phyloP scores from a whole-genome alignment of 35 echinoderm and acorn worm genomes.

The Hemicentrotus pulcherrimus region DNA sequence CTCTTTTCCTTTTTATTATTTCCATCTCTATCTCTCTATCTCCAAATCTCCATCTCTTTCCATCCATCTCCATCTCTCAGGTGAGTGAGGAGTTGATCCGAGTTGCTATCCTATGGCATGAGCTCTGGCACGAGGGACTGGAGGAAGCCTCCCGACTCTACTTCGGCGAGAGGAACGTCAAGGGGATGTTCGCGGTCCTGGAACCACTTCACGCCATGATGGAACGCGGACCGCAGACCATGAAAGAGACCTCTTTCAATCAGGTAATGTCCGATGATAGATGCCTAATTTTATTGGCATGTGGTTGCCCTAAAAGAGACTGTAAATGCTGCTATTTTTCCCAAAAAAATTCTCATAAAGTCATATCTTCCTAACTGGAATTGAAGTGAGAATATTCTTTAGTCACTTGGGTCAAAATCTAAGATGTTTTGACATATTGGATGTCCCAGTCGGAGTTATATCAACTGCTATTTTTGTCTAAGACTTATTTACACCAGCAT shows the following conservation, averaged over 20 bases:
- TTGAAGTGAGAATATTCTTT: background rate
- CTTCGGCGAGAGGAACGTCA: constrained; percentile 97
- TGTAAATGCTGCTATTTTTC: background rate
- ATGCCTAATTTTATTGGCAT: background rate
- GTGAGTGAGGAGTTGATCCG: constrained; percentile 97
- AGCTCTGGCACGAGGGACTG: constrained; percentile 96
- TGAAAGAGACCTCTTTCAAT: constrained; percentile 99
- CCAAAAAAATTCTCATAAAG: background rate
- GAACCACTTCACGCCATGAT: constrained; percentile 99
- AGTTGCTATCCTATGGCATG: constrained; percentile 97
- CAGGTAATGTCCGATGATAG: constrained; percentile 62
- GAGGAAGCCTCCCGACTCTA: constrained; percentile 97
- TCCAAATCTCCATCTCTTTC: background rate
- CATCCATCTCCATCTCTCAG: background rate
- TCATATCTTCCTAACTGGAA: background rate
- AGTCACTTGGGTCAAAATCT: background rate
- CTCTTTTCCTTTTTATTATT: background rate
- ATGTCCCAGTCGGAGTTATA: too few species aligned
- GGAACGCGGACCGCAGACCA: constrained; percentile 96
- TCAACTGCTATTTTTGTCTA: too few species aligned
- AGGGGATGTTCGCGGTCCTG: constrained; percentile 91
- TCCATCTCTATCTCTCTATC: background rate
- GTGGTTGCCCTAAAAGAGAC: background rate
- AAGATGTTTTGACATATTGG: background rate
- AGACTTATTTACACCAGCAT: too few species aligned